Percentiles rank a stretch among this genome's conserved stretches.
Conservation (phyloP, 1,140 invertebrate genomes). For the Calosoma granatense region DNA sequence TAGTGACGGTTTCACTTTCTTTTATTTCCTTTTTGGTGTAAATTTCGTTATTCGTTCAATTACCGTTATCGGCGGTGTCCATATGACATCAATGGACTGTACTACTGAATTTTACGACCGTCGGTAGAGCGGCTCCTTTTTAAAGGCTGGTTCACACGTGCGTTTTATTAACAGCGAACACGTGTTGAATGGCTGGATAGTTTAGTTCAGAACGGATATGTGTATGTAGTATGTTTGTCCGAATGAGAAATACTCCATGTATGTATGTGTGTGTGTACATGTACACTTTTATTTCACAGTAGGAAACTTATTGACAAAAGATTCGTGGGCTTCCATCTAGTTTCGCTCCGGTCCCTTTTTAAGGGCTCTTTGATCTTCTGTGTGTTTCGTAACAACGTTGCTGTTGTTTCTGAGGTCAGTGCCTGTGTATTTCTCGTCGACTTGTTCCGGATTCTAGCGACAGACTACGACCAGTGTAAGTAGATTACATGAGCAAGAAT, state of each 20-base stretch:
- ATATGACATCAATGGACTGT: too few relatives aligned
- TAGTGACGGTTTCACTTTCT: too few relatives aligned
- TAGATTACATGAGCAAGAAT: too few relatives aligned
- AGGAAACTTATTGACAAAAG: background rate
- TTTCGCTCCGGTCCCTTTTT: background rate
- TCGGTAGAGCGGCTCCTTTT: background rate
- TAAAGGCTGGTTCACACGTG: background rate
- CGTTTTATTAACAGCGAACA: constrained; percentile 1
- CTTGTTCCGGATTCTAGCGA: too few relatives aligned
- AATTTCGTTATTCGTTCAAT: too few relatives aligned
- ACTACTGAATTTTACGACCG: background rate
- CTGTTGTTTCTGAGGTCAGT: background rate
- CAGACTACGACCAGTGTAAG: too few relatives aligned
- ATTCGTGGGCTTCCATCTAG: background rate
- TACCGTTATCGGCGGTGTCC: too few relatives aligned
- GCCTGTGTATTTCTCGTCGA: background rate
- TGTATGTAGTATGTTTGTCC: background rate
- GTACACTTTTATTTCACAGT: background rate
- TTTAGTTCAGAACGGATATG: too few relatives aligned
- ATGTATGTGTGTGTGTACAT: background rate
- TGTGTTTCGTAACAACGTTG: background rate
- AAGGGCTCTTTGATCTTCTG: background rate
- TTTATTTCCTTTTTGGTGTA: too few relatives aligned
- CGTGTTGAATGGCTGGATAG: background rate
- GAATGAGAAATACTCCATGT: background rate